A percentile compares a stretch with the other conserved stretches of the same genome.
phyloP scores from a whole-genome alignment of 2,113 vertebrate species.

The Chaenocephalus aceratus region DNA sequence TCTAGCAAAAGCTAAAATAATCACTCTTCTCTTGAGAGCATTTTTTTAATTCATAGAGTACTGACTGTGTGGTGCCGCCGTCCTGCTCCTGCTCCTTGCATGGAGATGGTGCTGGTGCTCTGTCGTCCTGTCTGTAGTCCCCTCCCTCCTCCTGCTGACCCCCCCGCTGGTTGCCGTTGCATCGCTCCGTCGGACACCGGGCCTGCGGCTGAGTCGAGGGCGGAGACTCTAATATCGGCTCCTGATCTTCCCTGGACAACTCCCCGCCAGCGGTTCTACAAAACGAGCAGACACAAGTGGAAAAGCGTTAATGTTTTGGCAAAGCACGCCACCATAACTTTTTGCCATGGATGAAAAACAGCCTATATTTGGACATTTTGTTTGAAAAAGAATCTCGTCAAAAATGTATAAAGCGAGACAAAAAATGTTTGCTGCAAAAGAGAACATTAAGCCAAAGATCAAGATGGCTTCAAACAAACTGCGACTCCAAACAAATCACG shows the following conservation, averaged over 20 bases:
- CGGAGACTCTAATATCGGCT: constrained; percentile 83
- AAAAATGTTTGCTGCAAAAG: background rate
- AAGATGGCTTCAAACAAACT: too few species aligned
- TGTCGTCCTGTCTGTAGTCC: constrained; percentile 79
- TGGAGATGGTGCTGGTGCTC: constrained; percentile 72
- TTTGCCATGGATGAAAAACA: background rate
- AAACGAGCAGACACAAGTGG: background rate
- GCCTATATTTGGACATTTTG: background rate
- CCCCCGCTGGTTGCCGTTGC: constrained; percentile 84
- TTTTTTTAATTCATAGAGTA: background rate
- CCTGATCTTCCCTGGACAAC: constrained; percentile 91
- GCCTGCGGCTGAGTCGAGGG: constrained; percentile 62
- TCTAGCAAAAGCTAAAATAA: background rate
- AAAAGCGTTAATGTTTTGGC: background rate
- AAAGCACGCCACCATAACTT: background rate
- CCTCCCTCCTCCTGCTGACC: constrained; percentile 77
- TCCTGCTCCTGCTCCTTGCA: constrained; percentile 86
- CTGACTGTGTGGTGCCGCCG: constrained; percentile 86
- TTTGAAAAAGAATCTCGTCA: background rate
- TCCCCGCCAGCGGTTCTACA: constrained; percentile 90
- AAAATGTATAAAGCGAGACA: background rate
- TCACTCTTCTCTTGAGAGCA: background rate
- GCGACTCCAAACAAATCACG: background rate
- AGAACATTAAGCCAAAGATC: too few species aligned
- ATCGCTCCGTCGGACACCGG: constrained; percentile 81